Evolutionary conservation across 2,888 invertebrate genomes (phyloP), one percentile per base, ranked within the genome.

Genomic region (Anaspis maculata): DNA sequence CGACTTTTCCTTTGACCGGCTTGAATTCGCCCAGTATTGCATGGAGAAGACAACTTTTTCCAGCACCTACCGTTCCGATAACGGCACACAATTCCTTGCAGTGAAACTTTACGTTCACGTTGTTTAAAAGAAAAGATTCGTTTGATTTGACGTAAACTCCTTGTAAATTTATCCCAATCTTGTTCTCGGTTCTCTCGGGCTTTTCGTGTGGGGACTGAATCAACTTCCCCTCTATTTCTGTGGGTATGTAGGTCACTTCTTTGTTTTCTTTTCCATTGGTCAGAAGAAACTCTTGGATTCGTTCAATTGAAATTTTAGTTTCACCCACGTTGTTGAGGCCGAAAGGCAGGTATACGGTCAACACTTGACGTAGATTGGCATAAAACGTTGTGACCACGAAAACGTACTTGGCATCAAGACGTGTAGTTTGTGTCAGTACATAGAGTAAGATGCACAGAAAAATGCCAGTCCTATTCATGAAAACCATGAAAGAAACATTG

Each of bases 391-490:
- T 79, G 48, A 82, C 69, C 0, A 83, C 77, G 59, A 83, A 85
- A 0, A 82, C 79, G 54, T 78, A 75, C 34, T 77, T 76, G 0
- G 77, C 71, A 5, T 67, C 62, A 41, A 70, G 49, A n/a, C 42
- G 45, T n/a, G n/a, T n/a, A 33, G 67, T 52, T 13, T 81, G 83
- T 40, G 76, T 64, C 1, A 87, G 65, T 5, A 83, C 79, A 54
- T 80, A 88, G 0, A 81, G 73, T 16, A 86, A 68, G 29, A 92
- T 73, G 2, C 87, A 86, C 31, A 85, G 74, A 56, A 83, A 87
- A n/a, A 90, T 70, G 1, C 90, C 82, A 24, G 88, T 73, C 42
- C 90, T 77, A 51, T 87, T 83, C 0, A 88, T 83, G 57, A 87
- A 89, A 25, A 90, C 79, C 52, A 74, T 60, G 40, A 74, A 59